Evolutionary conservation across 2,113 vertebrate species (phyloP).

Genomic region (Talpa occidentalis): DNA sequence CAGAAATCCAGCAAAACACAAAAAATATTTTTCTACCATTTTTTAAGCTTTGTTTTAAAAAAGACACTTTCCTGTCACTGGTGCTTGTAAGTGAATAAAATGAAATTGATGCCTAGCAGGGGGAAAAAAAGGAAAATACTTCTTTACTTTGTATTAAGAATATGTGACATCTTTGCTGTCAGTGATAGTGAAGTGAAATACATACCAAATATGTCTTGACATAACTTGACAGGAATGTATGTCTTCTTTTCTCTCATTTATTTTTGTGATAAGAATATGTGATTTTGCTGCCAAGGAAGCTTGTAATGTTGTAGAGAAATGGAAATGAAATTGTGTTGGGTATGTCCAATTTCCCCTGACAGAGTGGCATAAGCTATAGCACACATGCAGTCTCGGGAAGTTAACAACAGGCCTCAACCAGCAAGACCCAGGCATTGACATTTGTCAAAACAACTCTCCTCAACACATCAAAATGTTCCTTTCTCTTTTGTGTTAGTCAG

Average conservation of each 20-base stretch:
- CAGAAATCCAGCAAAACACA: conserved; percentile 70
- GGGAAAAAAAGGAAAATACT: conserved; percentile 83
- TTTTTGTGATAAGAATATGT: conserved; percentile 83
- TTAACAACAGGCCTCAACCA: conserved; percentile 74
- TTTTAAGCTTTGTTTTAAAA: conserved; percentile 83
- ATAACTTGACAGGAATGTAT: conserved; percentile 80
- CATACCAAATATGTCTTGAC: conserved; percentile 75
- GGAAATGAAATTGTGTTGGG: conserved; percentile 78
- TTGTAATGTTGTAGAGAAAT: conserved; percentile 65
- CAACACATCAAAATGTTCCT: conserved; percentile 76
- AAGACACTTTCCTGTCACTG: conserved; percentile 85
- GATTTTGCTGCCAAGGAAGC: conserved; percentile 81
- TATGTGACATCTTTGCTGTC: conserved; percentile 86
- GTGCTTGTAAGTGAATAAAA: conserved; percentile 84
- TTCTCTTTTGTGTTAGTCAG: conserved; percentile 76
- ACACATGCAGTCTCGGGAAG: conserved; percentile 33
- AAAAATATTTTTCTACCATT: conserved; percentile 66
- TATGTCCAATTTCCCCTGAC: conserved; percentile 76
- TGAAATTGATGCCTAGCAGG: conserved; percentile 85
- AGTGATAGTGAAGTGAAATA: conserved; percentile 83
- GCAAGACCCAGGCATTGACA: conserved; percentile 71
- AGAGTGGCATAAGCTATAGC: conserved; percentile 54
- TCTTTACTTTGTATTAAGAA: conserved; percentile 86
- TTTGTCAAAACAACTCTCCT: conserved; percentile 83
- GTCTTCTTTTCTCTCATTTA: conserved; percentile 81